These are phyloP conservation scores for Heteromormyrus szaboi DNA, from an alignment of 2,797 vertebrate genomes.

Conservation along the genomic window DNA sequence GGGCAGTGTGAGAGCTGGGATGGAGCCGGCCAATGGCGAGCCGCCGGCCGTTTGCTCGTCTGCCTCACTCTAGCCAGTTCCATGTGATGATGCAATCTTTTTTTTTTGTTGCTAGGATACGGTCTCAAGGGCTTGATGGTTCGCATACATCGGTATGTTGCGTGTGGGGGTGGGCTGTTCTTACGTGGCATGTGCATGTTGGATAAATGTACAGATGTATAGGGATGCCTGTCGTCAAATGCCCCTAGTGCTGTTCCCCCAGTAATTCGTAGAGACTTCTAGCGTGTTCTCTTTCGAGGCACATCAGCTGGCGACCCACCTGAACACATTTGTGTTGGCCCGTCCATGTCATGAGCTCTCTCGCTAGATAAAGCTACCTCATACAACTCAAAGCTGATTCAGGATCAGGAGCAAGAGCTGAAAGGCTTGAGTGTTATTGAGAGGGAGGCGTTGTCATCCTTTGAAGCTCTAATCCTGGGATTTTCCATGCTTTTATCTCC, in stretches of 20 bases:
- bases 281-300: neutral
- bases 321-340: neutral
- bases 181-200: conserved; percentile 30
- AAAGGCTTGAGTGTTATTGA: neutral
- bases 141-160: neutral
- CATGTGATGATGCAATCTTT: conserved; percentile 48
- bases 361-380: neutral
- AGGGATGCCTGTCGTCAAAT: neutral
- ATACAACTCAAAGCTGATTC: neutral
- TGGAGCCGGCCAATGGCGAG: conserved; percentile 39
- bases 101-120: conserved; percentile 68
- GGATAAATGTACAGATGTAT: neutral
- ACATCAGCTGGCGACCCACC: neutral
- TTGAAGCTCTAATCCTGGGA: neutral
- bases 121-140: conserved; percentile 46
- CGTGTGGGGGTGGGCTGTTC: conserved; percentile 18
- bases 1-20: conserved; percentile 27
- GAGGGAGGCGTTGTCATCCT: neutral
- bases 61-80: conserved; percentile 22
- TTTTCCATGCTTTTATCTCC: neutral
- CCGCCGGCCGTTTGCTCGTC: conserved; percentile 33
- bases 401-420: neutral
- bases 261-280: neutral
- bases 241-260: neutral
- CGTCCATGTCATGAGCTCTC: neutral